These are phyloP conservation scores for Notodonta ziczac DNA, from an alignment of 2,888 invertebrate genomes.

Conservation along the genomic window DNA sequence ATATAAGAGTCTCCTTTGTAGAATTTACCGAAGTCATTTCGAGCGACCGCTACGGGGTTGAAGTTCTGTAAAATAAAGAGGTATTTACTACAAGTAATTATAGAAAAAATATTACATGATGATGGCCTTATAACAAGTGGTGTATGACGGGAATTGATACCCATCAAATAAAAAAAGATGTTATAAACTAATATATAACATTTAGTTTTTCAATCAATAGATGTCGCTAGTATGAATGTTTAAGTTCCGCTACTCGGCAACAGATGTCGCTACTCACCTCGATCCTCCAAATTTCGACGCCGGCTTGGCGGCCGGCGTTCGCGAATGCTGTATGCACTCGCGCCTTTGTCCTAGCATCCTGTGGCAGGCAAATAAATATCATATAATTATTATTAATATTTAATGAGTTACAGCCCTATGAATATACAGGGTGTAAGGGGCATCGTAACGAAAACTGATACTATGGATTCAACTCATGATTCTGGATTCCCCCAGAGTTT, in stretches of 20 bases:
- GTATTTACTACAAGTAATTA: no score
- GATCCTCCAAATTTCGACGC: conserved; percentile 92
- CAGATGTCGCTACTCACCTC: conserved; percentile 84
- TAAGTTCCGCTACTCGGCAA: conserved; percentile 13
- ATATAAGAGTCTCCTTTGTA: conserved; percentile 95
- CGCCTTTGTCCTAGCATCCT: conserved; percentile 72
- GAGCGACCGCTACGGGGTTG: conserved; percentile 89
- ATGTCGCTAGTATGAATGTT: neutral
- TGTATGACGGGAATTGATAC: no score
- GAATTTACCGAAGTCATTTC: conserved; percentile 91
- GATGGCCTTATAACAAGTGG: no score
- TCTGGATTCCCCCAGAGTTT: no score
- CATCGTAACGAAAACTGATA: no score
- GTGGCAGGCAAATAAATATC: conserved; percentile 18
- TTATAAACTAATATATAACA: no score
- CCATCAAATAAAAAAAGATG: no score
- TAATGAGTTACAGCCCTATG: no score
- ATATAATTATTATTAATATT: neutral
- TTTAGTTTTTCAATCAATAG: neutral
- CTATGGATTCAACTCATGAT: no score
- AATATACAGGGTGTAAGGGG: no score
- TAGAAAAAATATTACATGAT: no score
- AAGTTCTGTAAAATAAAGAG: conserved; percentile 87
- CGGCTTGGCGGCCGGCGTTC: conserved; percentile 88
- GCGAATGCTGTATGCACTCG: conserved; percentile 87